Evolutionary conservation across 1,140 invertebrate genomes (phyloP).

Genomic region (Drosophila parvula): DNA sequence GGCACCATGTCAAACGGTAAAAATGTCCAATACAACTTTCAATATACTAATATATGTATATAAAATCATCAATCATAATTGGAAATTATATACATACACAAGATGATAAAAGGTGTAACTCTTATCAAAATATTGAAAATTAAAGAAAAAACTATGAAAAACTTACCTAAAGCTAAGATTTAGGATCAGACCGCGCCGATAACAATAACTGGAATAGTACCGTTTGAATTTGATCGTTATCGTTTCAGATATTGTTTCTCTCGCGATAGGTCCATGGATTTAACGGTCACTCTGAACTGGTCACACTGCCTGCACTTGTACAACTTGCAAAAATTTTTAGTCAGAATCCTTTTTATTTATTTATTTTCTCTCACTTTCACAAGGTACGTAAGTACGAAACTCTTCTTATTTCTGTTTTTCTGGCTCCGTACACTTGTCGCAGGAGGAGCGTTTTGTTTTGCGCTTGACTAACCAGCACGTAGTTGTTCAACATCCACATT

Average conservation of each 20-base stretch:
- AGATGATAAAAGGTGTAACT: too few relatives aligned
- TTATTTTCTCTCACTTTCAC: slow-evolving; percentile 10
- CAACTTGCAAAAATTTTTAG: slow-evolving; percentile 38
- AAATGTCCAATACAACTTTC: too few relatives aligned
- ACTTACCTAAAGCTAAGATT: too few relatives aligned
- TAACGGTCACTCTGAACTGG: background rate
- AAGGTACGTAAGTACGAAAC: slow-evolving; percentile 32
- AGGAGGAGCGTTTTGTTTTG: slow-evolving; percentile 9
- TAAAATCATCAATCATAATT: too few relatives aligned
- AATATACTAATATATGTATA: too few relatives aligned
- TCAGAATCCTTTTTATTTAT: slow-evolving; percentile 4
- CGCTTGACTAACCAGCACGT: slow-evolving; percentile 16
- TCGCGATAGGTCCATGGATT: background rate
- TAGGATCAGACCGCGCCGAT: background rate
- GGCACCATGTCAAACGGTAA: too few relatives aligned
- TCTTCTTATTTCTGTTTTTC: background rate
- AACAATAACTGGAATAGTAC: background rate
- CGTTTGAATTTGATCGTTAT: background rate
- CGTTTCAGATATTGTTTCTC: background rate
- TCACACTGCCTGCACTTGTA: slow-evolving; percentile 23
- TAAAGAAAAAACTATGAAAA: too few relatives aligned
- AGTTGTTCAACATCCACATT: slow-evolving; percentile 7
- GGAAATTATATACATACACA: too few relatives aligned
- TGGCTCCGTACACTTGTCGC: background rate
- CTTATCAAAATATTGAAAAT: too few relatives aligned